A percentile compares a stretch with the other conserved stretches of the same genome.
These are phyloP conservation scores for Sepiola atlantica DNA, from an alignment of 2,888 invertebrate genomes.

Conservation along the genomic window DNA sequence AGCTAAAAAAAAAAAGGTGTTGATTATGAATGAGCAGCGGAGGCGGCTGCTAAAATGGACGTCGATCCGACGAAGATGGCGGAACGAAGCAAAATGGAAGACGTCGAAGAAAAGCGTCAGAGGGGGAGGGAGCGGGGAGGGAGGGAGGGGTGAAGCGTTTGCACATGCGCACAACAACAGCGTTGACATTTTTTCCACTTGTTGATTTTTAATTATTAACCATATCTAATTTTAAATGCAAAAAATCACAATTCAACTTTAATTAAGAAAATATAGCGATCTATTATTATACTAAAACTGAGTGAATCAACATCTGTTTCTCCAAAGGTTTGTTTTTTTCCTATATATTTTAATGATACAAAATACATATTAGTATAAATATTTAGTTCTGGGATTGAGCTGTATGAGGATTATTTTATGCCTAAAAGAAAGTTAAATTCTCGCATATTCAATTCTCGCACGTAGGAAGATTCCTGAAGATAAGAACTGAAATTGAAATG, in stretches of 20 bases:
- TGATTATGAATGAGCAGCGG: background rate
- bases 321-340: too few species aligned
- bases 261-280: too few species aligned
- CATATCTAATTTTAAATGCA: too few species aligned
- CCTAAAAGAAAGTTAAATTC: too few species aligned
- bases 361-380: background rate
- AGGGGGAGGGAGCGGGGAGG: conserved; percentile 35
- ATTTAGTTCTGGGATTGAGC: background rate
- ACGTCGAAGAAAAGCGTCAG: background rate
- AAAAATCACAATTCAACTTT: too few species aligned
- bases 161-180: conserved; percentile 24
- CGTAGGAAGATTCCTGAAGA: too few species aligned
- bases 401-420: too few species aligned
- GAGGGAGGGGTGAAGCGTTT: background rate
- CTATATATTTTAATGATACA: too few species aligned
- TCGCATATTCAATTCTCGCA: too few species aligned
- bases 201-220: background rate
- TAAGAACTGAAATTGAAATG: too few species aligned
- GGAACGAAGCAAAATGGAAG: conserved; percentile 18
- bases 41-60: background rate
- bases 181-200: conserved; percentile 48
- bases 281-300: too few species aligned
- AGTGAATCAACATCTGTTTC: too few species aligned
- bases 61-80: conserved; percentile 36
- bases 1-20: background rate